These are phyloP conservation scores for Zaprionus gabonicus DNA, from an alignment of 1,140 invertebrate species.

Conservation along the genomic window DNA sequence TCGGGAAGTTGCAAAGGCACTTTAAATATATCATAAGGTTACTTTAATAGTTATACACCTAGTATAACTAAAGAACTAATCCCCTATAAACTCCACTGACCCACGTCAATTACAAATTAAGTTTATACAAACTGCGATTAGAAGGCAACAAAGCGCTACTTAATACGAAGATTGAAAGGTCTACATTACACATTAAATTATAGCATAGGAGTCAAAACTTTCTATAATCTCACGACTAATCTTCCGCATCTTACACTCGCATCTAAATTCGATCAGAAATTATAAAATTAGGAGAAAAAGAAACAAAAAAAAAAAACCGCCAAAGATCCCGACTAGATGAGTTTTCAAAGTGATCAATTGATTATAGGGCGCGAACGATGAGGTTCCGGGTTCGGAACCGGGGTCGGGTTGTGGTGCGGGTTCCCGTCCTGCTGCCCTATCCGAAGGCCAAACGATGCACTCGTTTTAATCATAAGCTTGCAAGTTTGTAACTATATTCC, in stretches of 20 bases:
- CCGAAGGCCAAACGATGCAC: constrained; percentile 2
- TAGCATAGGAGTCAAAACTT: neutral
- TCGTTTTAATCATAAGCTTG: constrained; percentile 9
- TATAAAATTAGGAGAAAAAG: constrained; percentile 2
- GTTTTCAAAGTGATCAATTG: constrained; percentile 6
- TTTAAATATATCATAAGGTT: no score
- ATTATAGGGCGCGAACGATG: neutral
- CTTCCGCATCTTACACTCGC: neutral
- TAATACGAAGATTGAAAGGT: neutral
- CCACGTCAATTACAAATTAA: no score
- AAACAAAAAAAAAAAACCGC: neutral
- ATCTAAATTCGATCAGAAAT: neutral
- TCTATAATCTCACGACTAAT: neutral
- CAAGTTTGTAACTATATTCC: constrained; percentile 13
- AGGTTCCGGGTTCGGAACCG: neutral
- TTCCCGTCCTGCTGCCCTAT: neutral
- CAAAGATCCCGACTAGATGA: constrained; percentile 6
- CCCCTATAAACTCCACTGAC: no score
- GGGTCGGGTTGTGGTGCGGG: neutral
- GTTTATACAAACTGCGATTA: no score
- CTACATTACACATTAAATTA: neutral
- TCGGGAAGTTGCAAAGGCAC: no score
- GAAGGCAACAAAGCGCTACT: no score
- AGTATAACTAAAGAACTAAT: no score
- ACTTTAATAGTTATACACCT: no score